A percentile compares a stretch with the other conserved stretches of the same genome.
Evolutionary conservation across 2,797 vertebrate species (phyloP).

Genomic region (Poliocrania exsul): DNA sequence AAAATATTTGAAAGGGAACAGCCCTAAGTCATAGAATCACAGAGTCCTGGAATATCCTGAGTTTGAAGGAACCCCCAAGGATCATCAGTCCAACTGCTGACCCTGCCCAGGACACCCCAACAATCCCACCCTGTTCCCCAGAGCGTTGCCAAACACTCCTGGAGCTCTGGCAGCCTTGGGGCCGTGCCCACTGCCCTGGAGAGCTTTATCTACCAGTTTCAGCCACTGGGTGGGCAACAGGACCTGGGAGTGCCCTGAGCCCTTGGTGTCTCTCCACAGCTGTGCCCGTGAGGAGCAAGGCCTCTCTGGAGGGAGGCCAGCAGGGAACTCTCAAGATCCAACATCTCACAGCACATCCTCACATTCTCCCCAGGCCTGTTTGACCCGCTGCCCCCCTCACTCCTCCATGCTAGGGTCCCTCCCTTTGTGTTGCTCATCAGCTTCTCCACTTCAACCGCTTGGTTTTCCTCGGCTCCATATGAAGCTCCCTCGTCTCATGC

Average conservation of each 20-base stretch:
- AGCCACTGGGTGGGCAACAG: not conserved
- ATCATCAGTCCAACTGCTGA: not conserved
- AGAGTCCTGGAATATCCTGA: not conserved
- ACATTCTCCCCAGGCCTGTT: not conserved
- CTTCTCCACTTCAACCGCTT: not conserved
- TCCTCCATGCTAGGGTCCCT: not conserved
- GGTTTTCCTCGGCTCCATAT: not conserved
- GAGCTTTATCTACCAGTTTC: too few relatives aligned
- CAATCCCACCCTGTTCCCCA: not conserved
- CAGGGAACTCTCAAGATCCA: not conserved
- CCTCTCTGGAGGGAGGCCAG: not conserved
- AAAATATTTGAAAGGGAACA: not conserved
- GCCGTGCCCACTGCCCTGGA: too few relatives aligned
- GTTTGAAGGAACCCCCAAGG: not conserved
- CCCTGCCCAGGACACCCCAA: not conserved
- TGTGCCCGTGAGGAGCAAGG: not conserved
- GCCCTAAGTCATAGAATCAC: not conserved
- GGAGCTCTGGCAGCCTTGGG: too few relatives aligned
- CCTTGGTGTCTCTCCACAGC: accelerated
- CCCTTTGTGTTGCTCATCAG: not conserved
- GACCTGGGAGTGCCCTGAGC: not conserved
- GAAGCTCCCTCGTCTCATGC: not conserved
- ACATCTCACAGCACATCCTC: not conserved
- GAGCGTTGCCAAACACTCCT: too few relatives aligned
- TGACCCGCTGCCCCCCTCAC: not conserved